phyloP scores from a whole-genome alignment of 1,140 invertebrate species.

The Lutraria rhynchaena region DNA sequence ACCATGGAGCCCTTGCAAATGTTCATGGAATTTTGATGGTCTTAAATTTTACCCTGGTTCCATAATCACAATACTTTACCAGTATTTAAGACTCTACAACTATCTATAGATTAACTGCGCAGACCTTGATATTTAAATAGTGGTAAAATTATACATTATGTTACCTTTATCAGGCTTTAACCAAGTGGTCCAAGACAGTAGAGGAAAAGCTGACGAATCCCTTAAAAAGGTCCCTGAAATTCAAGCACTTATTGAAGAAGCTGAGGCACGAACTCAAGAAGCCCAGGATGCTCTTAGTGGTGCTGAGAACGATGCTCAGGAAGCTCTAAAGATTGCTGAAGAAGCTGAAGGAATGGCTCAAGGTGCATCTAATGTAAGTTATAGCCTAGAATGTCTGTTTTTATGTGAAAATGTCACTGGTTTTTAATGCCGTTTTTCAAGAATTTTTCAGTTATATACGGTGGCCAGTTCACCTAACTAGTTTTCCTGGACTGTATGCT shows the following conservation, averaged over 20 bases:
- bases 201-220: constrained; percentile 87
- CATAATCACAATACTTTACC: too few relatives aligned
- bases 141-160: neutral
- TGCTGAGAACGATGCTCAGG: constrained; percentile 90
- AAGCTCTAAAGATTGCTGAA: constrained; percentile 89
- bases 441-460: too few relatives aligned
- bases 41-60: too few relatives aligned
- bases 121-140: neutral
- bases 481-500: too few relatives aligned
- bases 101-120: too few relatives aligned
- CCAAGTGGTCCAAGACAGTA: constrained; percentile 91
- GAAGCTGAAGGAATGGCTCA: constrained; percentile 89
- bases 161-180: constrained; percentile 89
- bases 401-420: too few relatives aligned
- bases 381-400: too few relatives aligned
- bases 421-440: too few relatives aligned
- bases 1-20: too few relatives aligned
- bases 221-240: constrained; percentile 86
- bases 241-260: constrained; percentile 86
- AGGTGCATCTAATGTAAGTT: constrained; percentile 88
- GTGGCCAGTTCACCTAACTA: too few relatives aligned
- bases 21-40: too few relatives aligned
- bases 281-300: constrained; percentile 86
- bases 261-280: constrained; percentile 85
- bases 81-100: too few relatives aligned